A percentile compares a stretch with the other conserved stretches of the same genome.
phyloP scores from a whole-genome alignment of 2,797 vertebrate species.

The Cheirogaleus major region DNA sequence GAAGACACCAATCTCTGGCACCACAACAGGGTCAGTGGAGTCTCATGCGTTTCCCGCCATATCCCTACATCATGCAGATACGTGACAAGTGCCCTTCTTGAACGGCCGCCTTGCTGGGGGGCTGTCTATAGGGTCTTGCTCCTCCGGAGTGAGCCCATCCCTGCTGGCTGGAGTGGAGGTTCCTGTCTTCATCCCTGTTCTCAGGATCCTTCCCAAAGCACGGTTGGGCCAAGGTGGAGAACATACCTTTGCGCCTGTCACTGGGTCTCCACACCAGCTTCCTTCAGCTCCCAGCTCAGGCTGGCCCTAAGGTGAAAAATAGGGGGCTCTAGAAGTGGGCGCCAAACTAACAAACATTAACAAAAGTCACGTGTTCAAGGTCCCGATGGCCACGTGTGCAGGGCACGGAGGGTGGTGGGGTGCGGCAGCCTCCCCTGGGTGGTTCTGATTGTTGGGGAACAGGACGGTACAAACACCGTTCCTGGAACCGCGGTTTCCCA shows the following conservation, averaged over 20 bases:
- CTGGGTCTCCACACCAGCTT: background rate
- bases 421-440: fast-evolving
- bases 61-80: background rate
- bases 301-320: background rate
- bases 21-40: background rate
- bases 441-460: background rate
- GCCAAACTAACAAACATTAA: background rate
- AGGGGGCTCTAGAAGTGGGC: background rate
- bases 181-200: background rate
- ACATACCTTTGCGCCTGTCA: background rate
- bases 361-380: background rate
- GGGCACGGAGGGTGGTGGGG: fast-evolving
- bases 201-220: background rate
- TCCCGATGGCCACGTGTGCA: background rate
- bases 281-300: too few relatives aligned
- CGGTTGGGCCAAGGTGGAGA: background rate
- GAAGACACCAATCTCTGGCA: background rate
- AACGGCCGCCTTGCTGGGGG: background rate
- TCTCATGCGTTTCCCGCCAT: background rate
- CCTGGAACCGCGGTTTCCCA: background rate
- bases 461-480: background rate
- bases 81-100: background rate
- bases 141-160: background rate
- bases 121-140: background rate
- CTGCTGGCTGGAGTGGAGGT: background rate